Conservation (phyloP, 2,113 vertebrate species). For the Brienomyrus longianalis region DNA sequence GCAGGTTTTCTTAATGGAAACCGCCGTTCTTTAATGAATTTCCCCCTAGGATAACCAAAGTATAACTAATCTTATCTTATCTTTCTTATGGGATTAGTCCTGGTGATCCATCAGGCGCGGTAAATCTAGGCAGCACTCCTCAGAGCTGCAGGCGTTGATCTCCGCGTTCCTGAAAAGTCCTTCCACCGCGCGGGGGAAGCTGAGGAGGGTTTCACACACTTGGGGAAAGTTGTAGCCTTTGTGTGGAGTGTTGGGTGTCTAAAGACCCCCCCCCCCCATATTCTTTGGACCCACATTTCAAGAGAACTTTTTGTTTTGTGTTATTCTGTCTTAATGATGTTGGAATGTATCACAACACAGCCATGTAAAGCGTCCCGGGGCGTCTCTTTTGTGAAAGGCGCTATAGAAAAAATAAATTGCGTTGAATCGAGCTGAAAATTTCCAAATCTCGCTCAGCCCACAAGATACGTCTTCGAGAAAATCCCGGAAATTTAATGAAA, state of each 20-base stretch:
- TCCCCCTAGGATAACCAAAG: background rate
- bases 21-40: background rate
- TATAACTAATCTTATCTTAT: background rate
- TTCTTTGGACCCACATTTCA: background rate
- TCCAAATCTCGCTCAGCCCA: background rate
- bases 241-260: background rate
- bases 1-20: background rate
- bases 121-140: background rate
- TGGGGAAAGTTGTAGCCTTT: background rate
- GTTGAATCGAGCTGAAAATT: background rate
- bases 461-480: background rate
- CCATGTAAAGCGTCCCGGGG: background rate
- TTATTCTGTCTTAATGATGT: background rate
- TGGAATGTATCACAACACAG: background rate
- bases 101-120: background rate
- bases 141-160: background rate
- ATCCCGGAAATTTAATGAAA: background rate
- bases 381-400: background rate
- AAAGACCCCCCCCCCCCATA: background rate
- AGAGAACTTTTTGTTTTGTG: background rate
- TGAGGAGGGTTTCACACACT: background rate
- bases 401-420: background rate
- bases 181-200: background rate
- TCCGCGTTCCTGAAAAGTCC: background rate
- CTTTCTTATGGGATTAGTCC: background rate